phyloP scores from a whole-genome alignment of 2,797 vertebrate genomes.

The Lacerta agilis region DNA sequence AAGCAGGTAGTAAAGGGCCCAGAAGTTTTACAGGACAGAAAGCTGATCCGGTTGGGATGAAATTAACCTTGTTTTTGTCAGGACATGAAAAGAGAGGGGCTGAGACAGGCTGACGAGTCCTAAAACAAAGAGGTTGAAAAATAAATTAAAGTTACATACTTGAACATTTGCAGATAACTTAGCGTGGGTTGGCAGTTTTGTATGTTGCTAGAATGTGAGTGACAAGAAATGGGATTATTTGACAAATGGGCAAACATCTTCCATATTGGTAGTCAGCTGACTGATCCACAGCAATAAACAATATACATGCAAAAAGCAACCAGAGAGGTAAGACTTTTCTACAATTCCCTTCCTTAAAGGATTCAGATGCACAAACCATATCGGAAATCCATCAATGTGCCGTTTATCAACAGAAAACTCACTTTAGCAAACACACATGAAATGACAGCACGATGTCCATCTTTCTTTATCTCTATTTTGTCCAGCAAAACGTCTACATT shows the following conservation, averaged over 20 bases:
- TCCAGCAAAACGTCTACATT: slow-evolving; percentile 38
- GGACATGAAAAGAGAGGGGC: slow-evolving; percentile 96
- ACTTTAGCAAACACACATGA: slow-evolving; percentile 13
- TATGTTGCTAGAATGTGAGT: slow-evolving; percentile 68
- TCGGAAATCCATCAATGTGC: background rate
- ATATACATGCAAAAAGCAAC: slow-evolving; percentile 55
- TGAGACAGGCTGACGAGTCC: slow-evolving; percentile 90
- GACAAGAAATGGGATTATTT: slow-evolving; percentile 73
- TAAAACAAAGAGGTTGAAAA: slow-evolving; percentile 65
- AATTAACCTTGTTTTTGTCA: slow-evolving; percentile 99
- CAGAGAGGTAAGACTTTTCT: slow-evolving; percentile 57
- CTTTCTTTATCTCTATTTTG: slow-evolving; percentile 35
- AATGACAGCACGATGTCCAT: slow-evolving; percentile 5
- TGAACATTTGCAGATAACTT: background rate
- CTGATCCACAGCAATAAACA: slow-evolving; percentile 70
- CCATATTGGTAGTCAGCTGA: slow-evolving; percentile 81
- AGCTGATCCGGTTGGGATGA: slow-evolving; percentile 94
- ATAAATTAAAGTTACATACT: slow-evolving; percentile 48
- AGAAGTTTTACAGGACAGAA: slow-evolving; percentile 97
- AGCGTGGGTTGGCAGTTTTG: slow-evolving; percentile 47
- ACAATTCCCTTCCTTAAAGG: slow-evolving; percentile 35
- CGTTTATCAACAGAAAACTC: slow-evolving; percentile 49
- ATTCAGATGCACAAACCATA: background rate
- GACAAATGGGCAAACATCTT: slow-evolving; percentile 81
- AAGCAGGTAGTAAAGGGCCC: slow-evolving; percentile 86